These are phyloP conservation scores for Gobionotothen gibberifrons DNA, from an alignment of 2,797 vertebrate genomes.

Conservation along the genomic window DNA sequence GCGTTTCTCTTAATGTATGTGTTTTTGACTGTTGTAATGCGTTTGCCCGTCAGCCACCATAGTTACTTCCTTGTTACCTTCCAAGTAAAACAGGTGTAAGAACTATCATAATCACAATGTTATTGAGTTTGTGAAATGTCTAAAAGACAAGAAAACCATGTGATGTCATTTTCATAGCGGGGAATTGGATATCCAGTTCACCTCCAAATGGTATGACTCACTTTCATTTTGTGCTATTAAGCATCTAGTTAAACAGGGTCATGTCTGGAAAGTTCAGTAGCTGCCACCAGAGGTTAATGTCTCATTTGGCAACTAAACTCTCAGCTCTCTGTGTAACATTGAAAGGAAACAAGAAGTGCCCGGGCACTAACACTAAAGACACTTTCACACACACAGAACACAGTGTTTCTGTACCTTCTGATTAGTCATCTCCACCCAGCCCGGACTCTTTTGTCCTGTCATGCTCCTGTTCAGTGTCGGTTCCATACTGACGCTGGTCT, in stretches of 20 bases:
- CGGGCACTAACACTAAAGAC: background rate
- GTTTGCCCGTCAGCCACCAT: too few relatives aligned
- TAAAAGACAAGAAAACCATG: conserved; percentile 11
- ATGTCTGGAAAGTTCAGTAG: conserved; percentile 9
- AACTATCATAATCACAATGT: background rate
- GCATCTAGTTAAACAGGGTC: background rate
- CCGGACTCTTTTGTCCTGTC: conserved; percentile 20
- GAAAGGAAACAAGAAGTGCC: conserved; percentile 1
- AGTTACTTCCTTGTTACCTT: background rate
- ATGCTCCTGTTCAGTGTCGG: conserved; percentile 17
- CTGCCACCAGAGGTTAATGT: conserved; percentile 11
- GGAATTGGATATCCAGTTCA: background rate
- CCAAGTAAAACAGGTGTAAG: background rate
- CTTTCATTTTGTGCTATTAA: conserved; percentile 25
- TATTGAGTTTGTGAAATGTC: background rate
- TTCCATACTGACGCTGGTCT: conserved; percentile 33
- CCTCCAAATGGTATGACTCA: background rate
- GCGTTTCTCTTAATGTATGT: too few relatives aligned
- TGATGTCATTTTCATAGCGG: conserved; percentile 29
- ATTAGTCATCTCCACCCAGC: conserved; percentile 8
- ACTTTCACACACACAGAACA: background rate
- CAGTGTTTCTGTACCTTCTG: conserved; percentile 6
- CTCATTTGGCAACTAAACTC: conserved; percentile 6
- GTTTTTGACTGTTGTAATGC: too few relatives aligned
- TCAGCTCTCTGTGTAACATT: background rate